phyloP scores from a whole-genome alignment of 2,888 invertebrate species.

The Baronia brevicornis region DNA sequence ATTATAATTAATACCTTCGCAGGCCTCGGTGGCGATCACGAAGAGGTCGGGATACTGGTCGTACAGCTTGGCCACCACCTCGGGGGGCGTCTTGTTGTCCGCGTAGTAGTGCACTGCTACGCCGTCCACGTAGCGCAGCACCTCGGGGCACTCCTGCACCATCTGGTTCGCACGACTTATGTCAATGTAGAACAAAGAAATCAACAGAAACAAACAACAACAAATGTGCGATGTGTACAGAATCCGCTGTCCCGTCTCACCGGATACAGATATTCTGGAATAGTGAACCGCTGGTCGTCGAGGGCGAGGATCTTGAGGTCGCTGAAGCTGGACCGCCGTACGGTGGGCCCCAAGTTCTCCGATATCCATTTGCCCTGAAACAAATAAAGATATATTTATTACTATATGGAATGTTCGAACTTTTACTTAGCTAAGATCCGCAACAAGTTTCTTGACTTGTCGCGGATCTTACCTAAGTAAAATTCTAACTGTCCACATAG shows the following conservation, averaged over 20 bases:
- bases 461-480: too few relatives aligned
- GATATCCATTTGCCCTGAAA: constrained; percentile 80
- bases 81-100: constrained; percentile 69
- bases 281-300: constrained; percentile 82
- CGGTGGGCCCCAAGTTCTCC: constrained; percentile 83
- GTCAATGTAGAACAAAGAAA: constrained; percentile 12
- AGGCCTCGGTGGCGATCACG: constrained; percentile 85
- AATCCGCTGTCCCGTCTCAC: too few relatives aligned
- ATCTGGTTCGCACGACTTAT: constrained; percentile 22
- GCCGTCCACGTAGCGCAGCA: constrained; percentile 77
- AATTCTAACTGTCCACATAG: too few relatives aligned
- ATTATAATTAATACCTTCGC: constrained; percentile 66
- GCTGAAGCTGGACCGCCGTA: constrained; percentile 75
- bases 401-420: too few relatives aligned
- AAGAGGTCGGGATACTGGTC: constrained; percentile 77
- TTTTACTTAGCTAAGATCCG: too few relatives aligned
- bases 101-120: constrained; percentile 87
- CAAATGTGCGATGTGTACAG: too few relatives aligned
- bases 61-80: constrained; percentile 71
- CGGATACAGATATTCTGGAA: constrained; percentile 79
- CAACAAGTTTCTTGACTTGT: too few relatives aligned
- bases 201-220: too few relatives aligned
- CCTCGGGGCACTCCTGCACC: constrained; percentile 41
- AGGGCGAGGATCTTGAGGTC: constrained; percentile 81
- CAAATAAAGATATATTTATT: background rate